Evolutionary conservation across 1,140 invertebrate species (phyloP).

Genomic region (Drosophila ambigua): DNA sequence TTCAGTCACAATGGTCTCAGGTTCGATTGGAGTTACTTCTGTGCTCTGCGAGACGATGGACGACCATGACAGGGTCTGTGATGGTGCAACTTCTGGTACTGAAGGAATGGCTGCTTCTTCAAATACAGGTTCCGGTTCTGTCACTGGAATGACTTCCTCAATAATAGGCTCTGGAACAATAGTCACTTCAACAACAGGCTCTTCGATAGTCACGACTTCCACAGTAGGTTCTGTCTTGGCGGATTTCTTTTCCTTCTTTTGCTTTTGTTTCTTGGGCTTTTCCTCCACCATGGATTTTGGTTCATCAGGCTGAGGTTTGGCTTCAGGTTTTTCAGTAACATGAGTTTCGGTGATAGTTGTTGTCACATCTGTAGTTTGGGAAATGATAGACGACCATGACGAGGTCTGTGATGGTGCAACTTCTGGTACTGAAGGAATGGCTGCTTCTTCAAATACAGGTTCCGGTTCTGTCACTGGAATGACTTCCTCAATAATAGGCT

Average conservation of each 20-base stretch:
- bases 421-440: not conserved
- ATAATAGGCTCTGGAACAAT: not conserved
- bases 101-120: not conserved
- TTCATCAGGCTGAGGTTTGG: not conserved
- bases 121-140: not conserved
- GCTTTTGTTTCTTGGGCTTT: constrained; percentile 25
- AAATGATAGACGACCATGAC: constrained; percentile 25
- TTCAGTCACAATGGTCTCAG: no score
- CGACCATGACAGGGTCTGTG: constrained; percentile 41
- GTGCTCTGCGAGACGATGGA: constrained; percentile 39
- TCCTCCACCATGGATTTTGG: not conserved
- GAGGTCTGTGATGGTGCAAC: not conserved
- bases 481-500: not conserved
- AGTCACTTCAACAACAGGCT: constrained; percentile 1
- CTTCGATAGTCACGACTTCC: not conserved
- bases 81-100: not conserved
- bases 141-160: not conserved
- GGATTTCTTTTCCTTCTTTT: constrained; percentile 40
- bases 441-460: not conserved
- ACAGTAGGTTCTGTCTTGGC: not conserved
- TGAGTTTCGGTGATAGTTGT: not conserved
- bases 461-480: not conserved
- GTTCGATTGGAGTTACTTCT: not conserved
- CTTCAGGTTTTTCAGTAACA: not conserved
- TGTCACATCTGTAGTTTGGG: constrained; percentile 9